A percentile compares a stretch with the other conserved stretches of the same genome.
Conservation (phyloP, 2,888 invertebrate genomes). For the Ypsolopha sequella region DNA sequence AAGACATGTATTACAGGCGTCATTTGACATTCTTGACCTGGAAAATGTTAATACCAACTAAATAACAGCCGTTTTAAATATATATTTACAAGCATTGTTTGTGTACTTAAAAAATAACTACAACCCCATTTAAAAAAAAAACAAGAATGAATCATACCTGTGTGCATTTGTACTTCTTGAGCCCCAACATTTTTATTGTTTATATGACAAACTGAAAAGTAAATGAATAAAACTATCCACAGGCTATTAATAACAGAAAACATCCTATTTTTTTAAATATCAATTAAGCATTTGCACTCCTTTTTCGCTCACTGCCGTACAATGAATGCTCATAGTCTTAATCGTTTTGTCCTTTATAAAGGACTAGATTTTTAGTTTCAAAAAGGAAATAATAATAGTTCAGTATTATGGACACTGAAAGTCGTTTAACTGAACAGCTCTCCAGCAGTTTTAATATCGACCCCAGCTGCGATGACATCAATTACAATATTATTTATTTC, state of each 20-base stretch:
- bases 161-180: slow-evolving; percentile 42
- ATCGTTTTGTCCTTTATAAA: too few species aligned
- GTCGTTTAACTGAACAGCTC: slow-evolving; percentile 29
- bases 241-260: slow-evolving; percentile 12
- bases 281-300: slow-evolving; percentile 10
- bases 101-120: not conserved
- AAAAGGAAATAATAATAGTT: slow-evolving; percentile 1
- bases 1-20: slow-evolving; percentile 93
- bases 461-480: slow-evolving; percentile 19
- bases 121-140: not conserved
- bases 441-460: slow-evolving; percentile 16
- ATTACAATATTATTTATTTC: not conserved
- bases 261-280: slow-evolving; percentile 25
- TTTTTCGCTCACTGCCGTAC: too few species aligned
- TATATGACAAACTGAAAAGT: slow-evolving; percentile 27
- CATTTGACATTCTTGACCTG: slow-evolving; percentile 87
- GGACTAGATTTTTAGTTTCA: too few species aligned
- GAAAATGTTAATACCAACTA: slow-evolving; percentile 7
- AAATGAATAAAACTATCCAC: slow-evolving; percentile 19
- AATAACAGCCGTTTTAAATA: not conserved
- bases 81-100: not conserved
- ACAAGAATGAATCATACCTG: slow-evolving; percentile 26
- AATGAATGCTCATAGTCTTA: too few species aligned
- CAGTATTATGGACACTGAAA: slow-evolving; percentile 14
- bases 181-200: slow-evolving; percentile 30